Evolutionary conservation across 2,797 vertebrate species (phyloP).

Genomic region (Oryzias dopingdopingensis): DNA sequence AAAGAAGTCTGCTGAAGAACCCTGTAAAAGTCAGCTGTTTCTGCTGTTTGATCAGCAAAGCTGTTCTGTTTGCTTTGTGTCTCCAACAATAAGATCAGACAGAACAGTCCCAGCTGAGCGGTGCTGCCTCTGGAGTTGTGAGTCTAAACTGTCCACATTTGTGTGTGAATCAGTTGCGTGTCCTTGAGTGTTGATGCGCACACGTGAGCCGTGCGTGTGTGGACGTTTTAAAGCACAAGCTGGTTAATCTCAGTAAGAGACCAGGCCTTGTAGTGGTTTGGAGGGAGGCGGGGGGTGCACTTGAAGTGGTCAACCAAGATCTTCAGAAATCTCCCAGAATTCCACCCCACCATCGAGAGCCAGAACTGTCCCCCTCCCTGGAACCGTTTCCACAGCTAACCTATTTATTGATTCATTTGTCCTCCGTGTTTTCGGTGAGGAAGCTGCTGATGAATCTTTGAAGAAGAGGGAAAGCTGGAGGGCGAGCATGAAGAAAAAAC

Average conservation of each 20-base stretch:
- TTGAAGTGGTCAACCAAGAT: constrained; percentile 78
- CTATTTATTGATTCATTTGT: constrained; percentile 58
- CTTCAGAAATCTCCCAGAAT: constrained; percentile 74
- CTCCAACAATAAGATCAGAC: constrained; percentile 67
- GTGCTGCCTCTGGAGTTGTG: constrained; percentile 62
- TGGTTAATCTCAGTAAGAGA: constrained; percentile 81
- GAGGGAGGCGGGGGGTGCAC: constrained; percentile 64
- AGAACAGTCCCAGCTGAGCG: constrained; percentile 60
- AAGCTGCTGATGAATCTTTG: constrained; percentile 62
- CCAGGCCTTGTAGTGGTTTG: constrained; percentile 79
- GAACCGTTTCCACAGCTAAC: constrained; percentile 60
- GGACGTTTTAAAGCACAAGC: constrained; percentile 80
- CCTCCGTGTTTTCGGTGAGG: constrained; percentile 33
- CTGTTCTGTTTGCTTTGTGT: constrained; percentile 57
- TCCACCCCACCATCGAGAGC: constrained; percentile 56
- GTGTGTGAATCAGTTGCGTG: constrained; percentile 33
- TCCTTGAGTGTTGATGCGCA: constrained; percentile 51
- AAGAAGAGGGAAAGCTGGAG: constrained; percentile 48
- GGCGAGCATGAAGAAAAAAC: constrained; percentile 70
- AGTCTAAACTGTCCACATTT: constrained; percentile 50
- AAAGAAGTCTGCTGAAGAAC: no score
- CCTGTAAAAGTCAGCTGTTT: no score
- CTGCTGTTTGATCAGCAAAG: constrained; percentile 33
- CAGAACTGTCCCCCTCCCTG: constrained; percentile 45
- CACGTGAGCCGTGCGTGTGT: constrained; percentile 62